Base-by-base conservation (phyloP, 1,140 invertebrate genomes). In the Drosophila jambulina region DNA sequence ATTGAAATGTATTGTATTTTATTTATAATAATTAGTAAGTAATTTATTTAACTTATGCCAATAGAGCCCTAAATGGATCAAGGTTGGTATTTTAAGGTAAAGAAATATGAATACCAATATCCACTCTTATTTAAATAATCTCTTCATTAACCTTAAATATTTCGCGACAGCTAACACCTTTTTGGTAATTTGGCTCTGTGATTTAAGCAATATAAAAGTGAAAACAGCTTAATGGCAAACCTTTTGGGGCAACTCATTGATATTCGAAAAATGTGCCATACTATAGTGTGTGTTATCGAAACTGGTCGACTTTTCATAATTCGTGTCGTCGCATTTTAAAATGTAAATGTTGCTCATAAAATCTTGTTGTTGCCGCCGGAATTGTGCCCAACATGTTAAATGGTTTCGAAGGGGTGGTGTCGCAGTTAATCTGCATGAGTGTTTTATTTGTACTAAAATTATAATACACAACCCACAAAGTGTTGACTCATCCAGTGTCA, bases 401-500 rank as follows among this genome's bases (percentile, higher is more conserved):
- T 58, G 42, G 8, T 54, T 51, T 45, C 19, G 32, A 48, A 27
- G 38, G 57, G 63, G 63, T 48, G 27, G n/a, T 51, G 27, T 32
- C 46, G 25, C 38, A 36, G 12, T 38, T 49, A 48, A 63, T 51
- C 48, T 7, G 17, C 10, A 0, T 23, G 21, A 32, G 7, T 57
- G 10, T 42, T 49, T 63, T 74, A 48, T 63, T 63, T 56, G 29
- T 56, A 49, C 51, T 74, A 49, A 74, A 48, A 54, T 70, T 49
- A 56, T 56, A 38, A 34, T 10, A 8, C 12, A 48, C 6, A 74
- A 45, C 40, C 34, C 21, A 40, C 42, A 48, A 62, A 70, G 6
- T 67, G 42, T 53, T 76, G 61, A 65, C 53, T 76, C 74, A 76
- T 53, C 58, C 40, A 54, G 72, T 43, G 61, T 40, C 53, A 46